Conservation (phyloP, 2,113 vertebrate species). For the Pseudonaja textilis region DNA sequence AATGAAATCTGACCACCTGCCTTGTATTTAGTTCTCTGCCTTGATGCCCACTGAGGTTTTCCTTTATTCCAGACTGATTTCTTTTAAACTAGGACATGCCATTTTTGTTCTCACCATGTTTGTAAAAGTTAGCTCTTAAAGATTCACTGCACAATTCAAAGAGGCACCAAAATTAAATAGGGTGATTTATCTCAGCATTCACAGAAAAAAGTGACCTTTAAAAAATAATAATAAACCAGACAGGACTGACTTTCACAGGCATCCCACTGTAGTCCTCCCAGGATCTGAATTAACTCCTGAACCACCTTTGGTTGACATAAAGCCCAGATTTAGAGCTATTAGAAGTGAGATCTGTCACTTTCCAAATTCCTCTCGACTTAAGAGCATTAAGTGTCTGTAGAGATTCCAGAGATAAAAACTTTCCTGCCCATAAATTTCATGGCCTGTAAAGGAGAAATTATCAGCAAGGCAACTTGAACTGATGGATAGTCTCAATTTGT, state of each 20-base stretch:
- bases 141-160: neutral
- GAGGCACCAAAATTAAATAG: neutral
- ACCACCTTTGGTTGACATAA: neutral
- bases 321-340: neutral
- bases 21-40: neutral
- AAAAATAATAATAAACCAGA: neutral
- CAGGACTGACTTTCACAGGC: neutral
- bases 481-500: constrained; percentile 18
- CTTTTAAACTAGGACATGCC: neutral
- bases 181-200: neutral
- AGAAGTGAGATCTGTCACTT: neutral
- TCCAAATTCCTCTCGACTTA: neutral
- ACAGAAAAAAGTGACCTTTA: neutral
- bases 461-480: neutral
- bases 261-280: neutral
- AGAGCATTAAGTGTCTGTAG: neutral
- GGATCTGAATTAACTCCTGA: neutral
- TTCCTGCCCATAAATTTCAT: constrained; percentile 1
- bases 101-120: neutral
- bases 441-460: neutral
- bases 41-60: neutral
- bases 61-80: neutral
- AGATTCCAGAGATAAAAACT: neutral
- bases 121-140: neutral
- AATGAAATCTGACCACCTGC: neutral